Evolutionary conservation across 2,113 vertebrate genomes (phyloP).

Genomic region (Chlamydotis undulata): DNA sequence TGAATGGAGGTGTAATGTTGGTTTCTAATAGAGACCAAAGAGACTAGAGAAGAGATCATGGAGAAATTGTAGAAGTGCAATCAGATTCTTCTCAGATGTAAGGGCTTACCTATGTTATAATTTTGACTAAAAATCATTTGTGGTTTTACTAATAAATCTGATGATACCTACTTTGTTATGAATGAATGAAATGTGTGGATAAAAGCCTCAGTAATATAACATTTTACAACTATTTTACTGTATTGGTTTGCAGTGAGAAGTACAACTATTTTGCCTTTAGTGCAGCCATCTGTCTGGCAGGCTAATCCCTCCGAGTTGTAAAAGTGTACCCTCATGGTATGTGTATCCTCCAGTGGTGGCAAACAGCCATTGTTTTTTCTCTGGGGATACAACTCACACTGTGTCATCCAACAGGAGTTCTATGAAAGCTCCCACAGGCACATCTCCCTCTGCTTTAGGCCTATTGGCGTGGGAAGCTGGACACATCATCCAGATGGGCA

Average conservation of each 20-base stretch:
- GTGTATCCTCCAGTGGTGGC: neutral
- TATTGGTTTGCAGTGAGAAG: neutral
- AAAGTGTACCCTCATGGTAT: neutral
- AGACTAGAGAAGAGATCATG: neutral
- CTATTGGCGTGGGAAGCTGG: neutral
- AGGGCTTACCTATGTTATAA: neutral
- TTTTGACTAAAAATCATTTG: neutral
- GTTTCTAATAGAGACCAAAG: neutral
- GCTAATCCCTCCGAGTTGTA: neutral
- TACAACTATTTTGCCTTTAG: neutral
- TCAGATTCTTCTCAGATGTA: neutral
- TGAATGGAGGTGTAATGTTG: neutral
- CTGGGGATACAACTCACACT: neutral
- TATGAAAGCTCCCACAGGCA: neutral
- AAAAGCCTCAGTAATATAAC: neutral
- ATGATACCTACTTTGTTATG: neutral
- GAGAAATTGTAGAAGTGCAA: neutral
- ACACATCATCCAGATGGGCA: neutral
- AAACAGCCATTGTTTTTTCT: neutral
- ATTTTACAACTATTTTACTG: neutral
- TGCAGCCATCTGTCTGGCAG: neutral
- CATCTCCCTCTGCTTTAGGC: neutral
- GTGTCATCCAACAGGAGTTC: neutral
- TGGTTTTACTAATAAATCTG: neutral
- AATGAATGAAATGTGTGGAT: neutral